A percentile compares a stretch with the other conserved stretches of the same genome.
Evolutionary conservation across 2,888 invertebrate species (phyloP).

Genomic region (Papilio protenor): DNA sequence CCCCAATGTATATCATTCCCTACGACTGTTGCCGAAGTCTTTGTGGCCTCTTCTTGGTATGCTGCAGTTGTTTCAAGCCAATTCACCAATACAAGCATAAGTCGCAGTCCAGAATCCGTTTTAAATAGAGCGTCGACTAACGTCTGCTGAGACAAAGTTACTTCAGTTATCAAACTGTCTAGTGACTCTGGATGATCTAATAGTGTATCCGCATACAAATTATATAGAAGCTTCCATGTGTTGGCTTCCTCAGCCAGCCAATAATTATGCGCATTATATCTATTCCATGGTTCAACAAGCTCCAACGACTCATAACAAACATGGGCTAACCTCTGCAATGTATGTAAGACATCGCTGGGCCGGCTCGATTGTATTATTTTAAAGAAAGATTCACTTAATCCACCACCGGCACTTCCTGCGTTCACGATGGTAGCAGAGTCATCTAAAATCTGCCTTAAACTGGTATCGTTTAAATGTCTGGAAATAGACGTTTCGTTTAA

Average conservation of each 20-base stretch:
- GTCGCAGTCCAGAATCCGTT: conserved; percentile 84
- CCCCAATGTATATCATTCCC: conserved; percentile 93
- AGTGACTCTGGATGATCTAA: conserved; percentile 83
- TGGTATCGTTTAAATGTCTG: conserved; percentile 77
- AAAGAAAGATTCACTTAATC: conserved; percentile 75
- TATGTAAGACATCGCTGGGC: conserved; percentile 83
- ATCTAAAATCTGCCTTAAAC: conserved; percentile 74
- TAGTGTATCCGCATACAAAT: conserved; percentile 92
- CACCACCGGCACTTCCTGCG: conserved; percentile 66
- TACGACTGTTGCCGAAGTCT: conserved; percentile 74
- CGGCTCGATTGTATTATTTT: conserved; percentile 77
- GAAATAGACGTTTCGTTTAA: conserved; percentile 78
- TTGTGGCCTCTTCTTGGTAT: conserved; percentile 88
- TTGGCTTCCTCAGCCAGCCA: conserved; percentile 93
- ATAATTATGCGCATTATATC: conserved; percentile 76
- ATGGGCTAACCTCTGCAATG: conserved; percentile 86
- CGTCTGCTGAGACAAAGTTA: conserved; percentile 71
- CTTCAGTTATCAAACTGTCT: conserved; percentile 71
- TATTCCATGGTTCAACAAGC: conserved; percentile 78
- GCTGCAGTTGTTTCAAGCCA: conserved; percentile 96
- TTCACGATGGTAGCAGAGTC: conserved; percentile 72
- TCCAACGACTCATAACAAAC: conserved; percentile 86
- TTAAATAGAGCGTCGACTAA: conserved; percentile 72
- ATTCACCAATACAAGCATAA: conserved; percentile 94
- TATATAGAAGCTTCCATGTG: conserved; percentile 94